A percentile compares a stretch with the other conserved stretches of the same genome.
Conservation (phyloP, 2,113 vertebrate species). For the Dipodomys spectabilis region DNA sequence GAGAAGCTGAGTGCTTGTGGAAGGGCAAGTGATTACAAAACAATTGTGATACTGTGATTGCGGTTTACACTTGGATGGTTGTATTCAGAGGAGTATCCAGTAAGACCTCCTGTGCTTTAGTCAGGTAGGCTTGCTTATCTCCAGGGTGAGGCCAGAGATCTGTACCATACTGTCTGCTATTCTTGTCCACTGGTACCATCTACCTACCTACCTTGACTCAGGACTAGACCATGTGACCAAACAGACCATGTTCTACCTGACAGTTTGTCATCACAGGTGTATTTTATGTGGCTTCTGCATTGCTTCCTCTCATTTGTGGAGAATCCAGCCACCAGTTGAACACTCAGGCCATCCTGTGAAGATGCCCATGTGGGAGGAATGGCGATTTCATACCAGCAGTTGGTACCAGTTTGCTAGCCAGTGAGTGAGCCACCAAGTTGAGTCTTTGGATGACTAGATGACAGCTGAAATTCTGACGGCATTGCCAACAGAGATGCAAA, state of each 20-base stretch:
- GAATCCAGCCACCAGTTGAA: background rate
- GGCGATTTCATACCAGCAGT: background rate
- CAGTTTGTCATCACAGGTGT: background rate
- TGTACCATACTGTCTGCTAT: background rate
- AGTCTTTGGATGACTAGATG: background rate
- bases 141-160: background rate
- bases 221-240: background rate
- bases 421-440: background rate
- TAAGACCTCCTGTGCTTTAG: background rate
- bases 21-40: background rate
- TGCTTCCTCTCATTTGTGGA: background rate
- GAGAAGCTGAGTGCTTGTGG: background rate
- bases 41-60: background rate
- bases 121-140: background rate
- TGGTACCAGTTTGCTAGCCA: background rate
- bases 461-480: background rate
- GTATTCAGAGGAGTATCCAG: background rate
- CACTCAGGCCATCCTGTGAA: background rate
- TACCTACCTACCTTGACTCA: background rate
- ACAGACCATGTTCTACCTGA: background rate
- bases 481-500: background rate
- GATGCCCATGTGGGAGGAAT: background rate
- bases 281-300: background rate
- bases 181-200: background rate
- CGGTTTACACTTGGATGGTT: background rate